Conservation (phyloP, 1,140 invertebrate species). For the Chionoecetes opilio region DNA sequence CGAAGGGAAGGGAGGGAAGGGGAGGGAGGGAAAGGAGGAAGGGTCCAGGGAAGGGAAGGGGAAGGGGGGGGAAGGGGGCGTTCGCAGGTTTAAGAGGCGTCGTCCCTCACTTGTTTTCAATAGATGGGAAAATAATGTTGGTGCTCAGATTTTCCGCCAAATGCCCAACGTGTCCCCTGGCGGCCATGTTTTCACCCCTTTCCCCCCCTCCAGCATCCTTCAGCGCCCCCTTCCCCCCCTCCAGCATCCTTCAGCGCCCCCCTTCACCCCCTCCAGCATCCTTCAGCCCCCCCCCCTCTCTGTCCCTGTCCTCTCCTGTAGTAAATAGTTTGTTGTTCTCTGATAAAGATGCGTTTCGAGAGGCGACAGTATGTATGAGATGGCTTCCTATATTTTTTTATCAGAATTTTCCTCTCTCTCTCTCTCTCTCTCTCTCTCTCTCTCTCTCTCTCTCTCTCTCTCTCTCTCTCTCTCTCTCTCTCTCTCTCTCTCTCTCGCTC, state of each 20-base stretch:
- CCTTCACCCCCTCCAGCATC: not conserved
- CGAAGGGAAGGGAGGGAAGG: not conserved
- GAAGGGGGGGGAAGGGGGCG: not conserved
- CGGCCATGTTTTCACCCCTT: not conserved
- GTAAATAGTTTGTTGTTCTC: not conserved
- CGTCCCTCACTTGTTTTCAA: slow-evolving; percentile 68
- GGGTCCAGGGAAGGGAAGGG: not conserved
- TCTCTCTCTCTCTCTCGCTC: slow-evolving; percentile 14
- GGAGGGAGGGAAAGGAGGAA: not conserved
- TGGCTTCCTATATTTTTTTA: not conserved
- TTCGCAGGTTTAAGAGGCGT: slow-evolving; percentile 43
- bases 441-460: slow-evolving; percentile 50
- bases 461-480: slow-evolving; percentile 57
- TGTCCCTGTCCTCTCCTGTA: not conserved
- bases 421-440: slow-evolving; percentile 11
- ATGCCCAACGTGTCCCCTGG: slow-evolving; percentile 20
- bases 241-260: not conserved
- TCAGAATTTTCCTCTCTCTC: not conserved
- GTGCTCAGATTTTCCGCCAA: slow-evolving; percentile 57
- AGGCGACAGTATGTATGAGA: not conserved
- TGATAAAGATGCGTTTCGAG: not conserved
- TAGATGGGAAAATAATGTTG: slow-evolving; percentile 68
- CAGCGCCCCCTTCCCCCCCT: not conserved
- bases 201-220: not conserved
- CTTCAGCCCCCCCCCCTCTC: slow-evolving; percentile 21